Evolutionary conservation across 1,140 invertebrate genomes (phyloP).

Genomic region (Diabrotica virgifera): DNA sequence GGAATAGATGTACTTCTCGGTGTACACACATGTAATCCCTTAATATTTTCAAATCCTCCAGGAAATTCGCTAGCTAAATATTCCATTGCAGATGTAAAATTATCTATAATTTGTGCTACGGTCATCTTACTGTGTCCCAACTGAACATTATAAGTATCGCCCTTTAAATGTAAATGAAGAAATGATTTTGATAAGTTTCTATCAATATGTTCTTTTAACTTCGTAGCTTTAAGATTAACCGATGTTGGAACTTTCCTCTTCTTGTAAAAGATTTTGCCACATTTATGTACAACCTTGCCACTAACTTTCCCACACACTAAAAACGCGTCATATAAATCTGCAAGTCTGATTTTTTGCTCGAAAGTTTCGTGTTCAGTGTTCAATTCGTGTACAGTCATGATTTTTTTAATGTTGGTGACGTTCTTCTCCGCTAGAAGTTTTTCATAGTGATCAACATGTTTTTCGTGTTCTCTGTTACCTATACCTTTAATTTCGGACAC

Average conservation of each 20-base stretch:
- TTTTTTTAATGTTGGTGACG: slow-evolving; percentile 51
- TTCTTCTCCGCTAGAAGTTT: slow-evolving; percentile 53
- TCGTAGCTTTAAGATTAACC: slow-evolving; percentile 51
- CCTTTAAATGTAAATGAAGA: slow-evolving; percentile 55
- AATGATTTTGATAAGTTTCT: slow-evolving; percentile 56
- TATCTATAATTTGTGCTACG: slow-evolving; percentile 54
- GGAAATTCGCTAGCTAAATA: slow-evolving; percentile 57
- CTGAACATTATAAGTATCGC: slow-evolving; percentile 55
- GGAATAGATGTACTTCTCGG: slow-evolving; percentile 52
- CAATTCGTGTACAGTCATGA: slow-evolving; percentile 61
- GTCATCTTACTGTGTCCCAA: slow-evolving; percentile 58
- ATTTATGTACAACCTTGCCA: slow-evolving; percentile 57
- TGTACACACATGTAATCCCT: slow-evolving; percentile 57
- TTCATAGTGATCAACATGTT: slow-evolving; percentile 58
- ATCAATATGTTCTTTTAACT: slow-evolving; percentile 59
- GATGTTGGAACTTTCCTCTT: slow-evolving; percentile 61
- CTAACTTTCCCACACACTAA: slow-evolving; percentile 61
- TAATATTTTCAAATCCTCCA: slow-evolving; percentile 62
- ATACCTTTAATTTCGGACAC: slow-evolving; percentile 53
- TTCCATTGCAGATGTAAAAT: slow-evolving; percentile 54
- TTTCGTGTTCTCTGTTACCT: slow-evolving; percentile 55
- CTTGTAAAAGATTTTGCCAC: slow-evolving; percentile 61
- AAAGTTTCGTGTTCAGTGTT: slow-evolving; percentile 64
- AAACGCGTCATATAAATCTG: slow-evolving; percentile 62
- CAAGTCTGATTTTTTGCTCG: slow-evolving; percentile 60